phyloP scores from a whole-genome alignment of 2,113 vertebrate species.

The Dromiciops gliroides region DNA sequence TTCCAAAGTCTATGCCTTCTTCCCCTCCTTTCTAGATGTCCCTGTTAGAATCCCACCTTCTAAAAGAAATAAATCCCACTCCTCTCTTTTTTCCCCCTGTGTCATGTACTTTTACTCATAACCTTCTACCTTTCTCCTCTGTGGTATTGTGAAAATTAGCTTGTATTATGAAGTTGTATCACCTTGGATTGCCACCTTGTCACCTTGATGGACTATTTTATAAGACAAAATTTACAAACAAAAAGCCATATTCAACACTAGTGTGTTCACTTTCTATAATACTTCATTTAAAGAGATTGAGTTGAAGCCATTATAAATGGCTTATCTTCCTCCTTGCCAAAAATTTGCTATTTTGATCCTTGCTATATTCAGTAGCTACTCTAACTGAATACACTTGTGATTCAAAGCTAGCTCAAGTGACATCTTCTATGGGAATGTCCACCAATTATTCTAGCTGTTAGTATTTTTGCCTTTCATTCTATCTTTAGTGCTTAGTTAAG shows the following conservation, averaged over 20 bases:
- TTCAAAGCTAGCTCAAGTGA: background rate
- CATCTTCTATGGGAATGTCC: background rate
- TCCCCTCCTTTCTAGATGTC: background rate
- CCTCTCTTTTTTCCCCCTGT: background rate
- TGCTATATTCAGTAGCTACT: background rate
- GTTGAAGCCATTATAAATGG: background rate
- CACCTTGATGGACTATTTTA: background rate
- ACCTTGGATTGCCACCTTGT: background rate
- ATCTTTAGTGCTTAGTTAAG: background rate
- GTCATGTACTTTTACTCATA: background rate
- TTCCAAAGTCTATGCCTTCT: background rate
- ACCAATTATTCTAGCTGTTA: background rate
- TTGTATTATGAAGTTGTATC: background rate
- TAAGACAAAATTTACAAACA: background rate
- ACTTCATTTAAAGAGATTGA: background rate
- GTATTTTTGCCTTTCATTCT: too few relatives aligned
- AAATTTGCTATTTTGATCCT: background rate
- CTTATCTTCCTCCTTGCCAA: background rate
- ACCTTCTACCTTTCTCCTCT: background rate
- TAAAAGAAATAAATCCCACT: background rate
- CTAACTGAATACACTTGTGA: background rate
- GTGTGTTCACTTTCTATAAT: background rate
- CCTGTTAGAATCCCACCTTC: background rate
- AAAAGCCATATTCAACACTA: background rate
- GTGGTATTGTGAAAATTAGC: background rate